These are phyloP conservation scores for Drosophila sp. DNA, from an alignment of 1,140 invertebrate species.

Conservation along the genomic window DNA sequence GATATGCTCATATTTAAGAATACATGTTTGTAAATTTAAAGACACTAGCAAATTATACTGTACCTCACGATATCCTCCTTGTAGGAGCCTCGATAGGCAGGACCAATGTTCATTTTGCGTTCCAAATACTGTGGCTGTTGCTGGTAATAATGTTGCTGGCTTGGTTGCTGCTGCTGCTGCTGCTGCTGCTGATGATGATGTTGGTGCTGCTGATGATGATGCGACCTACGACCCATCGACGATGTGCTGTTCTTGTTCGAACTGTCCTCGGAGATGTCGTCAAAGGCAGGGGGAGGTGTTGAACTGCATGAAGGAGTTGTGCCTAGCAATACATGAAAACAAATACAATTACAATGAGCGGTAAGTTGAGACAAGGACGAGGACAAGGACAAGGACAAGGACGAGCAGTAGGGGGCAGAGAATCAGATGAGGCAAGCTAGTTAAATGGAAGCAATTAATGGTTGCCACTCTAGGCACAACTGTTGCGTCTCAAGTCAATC, in stretches of 20 bases:
- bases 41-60: neutral
- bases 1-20: too few species aligned
- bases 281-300: conserved; percentile 94
- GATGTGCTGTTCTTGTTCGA: conserved; percentile 85
- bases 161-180: conserved; percentile 84
- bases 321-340: conserved; percentile 84
- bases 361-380: neutral
- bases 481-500: conserved; percentile 48
- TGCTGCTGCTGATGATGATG: conserved; percentile 85
- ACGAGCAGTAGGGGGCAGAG: neutral
- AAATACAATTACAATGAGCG: conserved; percentile 56
- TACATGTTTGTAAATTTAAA: too few species aligned
- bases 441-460: conserved; percentile 21
- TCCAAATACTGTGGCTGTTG: conserved; percentile 84
- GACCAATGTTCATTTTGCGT: conserved; percentile 85
- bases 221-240: conserved; percentile 84
- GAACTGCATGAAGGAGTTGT: conserved; percentile 89
- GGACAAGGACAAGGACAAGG: neutral
- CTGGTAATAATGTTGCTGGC: conserved; percentile 73
- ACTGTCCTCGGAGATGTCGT: conserved; percentile 89
- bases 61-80: conserved; percentile 83
- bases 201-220: conserved; percentile 84
- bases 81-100: conserved; percentile 80
- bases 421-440: conserved; percentile 20
- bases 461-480: conserved; percentile 32